Conservation (phyloP, 1,140 invertebrate genomes). For the Eumaeus atala region DNA sequence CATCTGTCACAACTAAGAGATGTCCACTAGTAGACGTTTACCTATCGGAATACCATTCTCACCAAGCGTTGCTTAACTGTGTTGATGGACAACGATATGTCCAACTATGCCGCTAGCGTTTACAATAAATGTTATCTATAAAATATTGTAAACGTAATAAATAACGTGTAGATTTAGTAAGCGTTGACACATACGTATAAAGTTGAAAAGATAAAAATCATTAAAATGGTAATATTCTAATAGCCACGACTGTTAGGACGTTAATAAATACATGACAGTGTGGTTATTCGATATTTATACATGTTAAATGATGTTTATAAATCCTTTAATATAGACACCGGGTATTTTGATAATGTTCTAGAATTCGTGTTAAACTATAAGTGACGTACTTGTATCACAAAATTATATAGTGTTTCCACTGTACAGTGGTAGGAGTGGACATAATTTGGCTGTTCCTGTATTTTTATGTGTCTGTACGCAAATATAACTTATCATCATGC, state of each 20-base stretch:
- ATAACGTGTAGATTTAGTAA: conserved; percentile 19
- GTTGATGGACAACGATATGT: too few relatives aligned
- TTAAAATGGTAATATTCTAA: conserved; percentile 21
- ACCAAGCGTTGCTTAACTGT: too few relatives aligned
- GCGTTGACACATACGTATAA: conserved; percentile 19
- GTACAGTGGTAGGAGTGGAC: too few relatives aligned
- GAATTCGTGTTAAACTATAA: not conserved
- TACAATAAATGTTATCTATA: conserved; percentile 14
- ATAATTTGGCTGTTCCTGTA: too few relatives aligned
- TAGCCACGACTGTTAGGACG: conserved; percentile 12
- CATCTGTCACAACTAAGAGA: too few relatives aligned
- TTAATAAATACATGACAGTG: conserved; percentile 10
- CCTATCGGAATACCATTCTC: too few relatives aligned
- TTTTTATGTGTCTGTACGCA: too few relatives aligned
- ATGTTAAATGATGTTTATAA: conserved; percentile 2
- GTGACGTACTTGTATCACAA: too few relatives aligned
- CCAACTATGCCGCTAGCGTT: not conserved
- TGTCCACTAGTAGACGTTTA: too few relatives aligned
- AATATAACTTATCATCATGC: too few relatives aligned
- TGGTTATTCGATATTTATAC: conserved; percentile 1
- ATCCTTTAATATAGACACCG: not conserved
- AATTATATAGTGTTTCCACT: too few relatives aligned
- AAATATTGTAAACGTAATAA: conserved; percentile 23
- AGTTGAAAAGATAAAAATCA: conserved; percentile 25
- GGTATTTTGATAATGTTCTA: conserved; percentile 2